A percentile compares a stretch with the other conserved stretches of the same genome.
Conservation (phyloP, 2,888 invertebrate species). For the Tanypteryx hageni region DNA sequence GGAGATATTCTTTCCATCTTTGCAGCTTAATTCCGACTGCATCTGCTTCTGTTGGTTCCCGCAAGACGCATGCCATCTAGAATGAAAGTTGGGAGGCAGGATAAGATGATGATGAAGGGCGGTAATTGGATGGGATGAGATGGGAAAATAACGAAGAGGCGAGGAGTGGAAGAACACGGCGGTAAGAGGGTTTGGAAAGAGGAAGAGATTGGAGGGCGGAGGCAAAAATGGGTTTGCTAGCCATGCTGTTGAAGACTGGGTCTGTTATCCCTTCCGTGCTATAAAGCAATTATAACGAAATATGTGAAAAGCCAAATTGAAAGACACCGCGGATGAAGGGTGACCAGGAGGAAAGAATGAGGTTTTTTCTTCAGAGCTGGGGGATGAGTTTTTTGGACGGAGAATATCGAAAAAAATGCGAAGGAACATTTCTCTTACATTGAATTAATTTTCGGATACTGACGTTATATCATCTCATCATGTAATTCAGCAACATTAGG, state of each 20-base stretch:
- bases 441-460: neutral
- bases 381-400: neutral
- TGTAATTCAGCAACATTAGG: neutral
- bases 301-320: conserved; percentile 35
- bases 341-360: neutral
- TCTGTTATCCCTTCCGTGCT: conserved; percentile 22
- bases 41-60: neutral
- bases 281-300: conserved; percentile 16
- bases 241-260: neutral
- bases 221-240: neutral
- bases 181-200: neutral
- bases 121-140: conserved; percentile 28
- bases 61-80: neutral
- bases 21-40: conserved; percentile 10
- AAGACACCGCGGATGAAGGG: neutral
- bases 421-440: neutral
- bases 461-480: neutral
- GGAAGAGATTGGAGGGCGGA: conserved; percentile 1
- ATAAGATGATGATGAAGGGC: conserved; percentile 12
- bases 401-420: neutral
- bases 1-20: neutral
- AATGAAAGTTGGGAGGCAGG: neutral
- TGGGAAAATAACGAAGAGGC: neutral
- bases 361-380: neutral
- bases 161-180: too few species aligned